Conservation (phyloP, 1,140 invertebrate species). For the Papilio glaucus region DNA sequence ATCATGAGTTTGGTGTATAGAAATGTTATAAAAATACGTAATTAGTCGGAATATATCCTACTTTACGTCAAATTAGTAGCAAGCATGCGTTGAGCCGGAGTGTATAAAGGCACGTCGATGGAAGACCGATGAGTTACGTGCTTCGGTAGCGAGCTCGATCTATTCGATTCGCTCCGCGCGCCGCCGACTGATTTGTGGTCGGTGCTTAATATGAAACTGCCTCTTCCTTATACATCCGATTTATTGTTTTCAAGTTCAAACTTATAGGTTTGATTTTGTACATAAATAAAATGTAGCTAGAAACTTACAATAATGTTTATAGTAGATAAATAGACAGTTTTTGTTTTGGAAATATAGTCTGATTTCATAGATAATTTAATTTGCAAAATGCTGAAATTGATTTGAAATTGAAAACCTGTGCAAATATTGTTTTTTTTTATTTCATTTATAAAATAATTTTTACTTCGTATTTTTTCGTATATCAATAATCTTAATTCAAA, state of each 20-base stretch:
- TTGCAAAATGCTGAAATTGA: no score
- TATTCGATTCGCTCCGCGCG: slow-evolving; percentile 42
- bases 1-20: no score
- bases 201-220: slow-evolving; percentile 31
- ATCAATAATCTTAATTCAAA: no score
- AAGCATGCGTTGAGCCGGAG: not conserved
- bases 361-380: no score
- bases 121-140: slow-evolving; percentile 38
- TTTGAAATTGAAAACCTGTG: no score
- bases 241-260: slow-evolving; percentile 21
- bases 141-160: slow-evolving; percentile 36
- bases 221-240: slow-evolving; percentile 27
- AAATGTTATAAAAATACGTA: no score
- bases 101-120: slow-evolving; percentile 34
- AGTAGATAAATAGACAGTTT: not conserved
- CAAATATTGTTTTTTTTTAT: no score
- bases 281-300: not conserved
- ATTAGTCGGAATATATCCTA: no score
- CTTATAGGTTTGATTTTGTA: slow-evolving; percentile 12
- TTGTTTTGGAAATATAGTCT: no score
- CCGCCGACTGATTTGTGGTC: slow-evolving; percentile 38
- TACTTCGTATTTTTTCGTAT: no score
- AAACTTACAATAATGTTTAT: not conserved
- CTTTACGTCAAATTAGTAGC: not conserved
- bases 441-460: no score